Evolutionary conservation across 2,113 vertebrate species (phyloP).

Genomic region (Mesembrinibis cayennensis): DNA sequence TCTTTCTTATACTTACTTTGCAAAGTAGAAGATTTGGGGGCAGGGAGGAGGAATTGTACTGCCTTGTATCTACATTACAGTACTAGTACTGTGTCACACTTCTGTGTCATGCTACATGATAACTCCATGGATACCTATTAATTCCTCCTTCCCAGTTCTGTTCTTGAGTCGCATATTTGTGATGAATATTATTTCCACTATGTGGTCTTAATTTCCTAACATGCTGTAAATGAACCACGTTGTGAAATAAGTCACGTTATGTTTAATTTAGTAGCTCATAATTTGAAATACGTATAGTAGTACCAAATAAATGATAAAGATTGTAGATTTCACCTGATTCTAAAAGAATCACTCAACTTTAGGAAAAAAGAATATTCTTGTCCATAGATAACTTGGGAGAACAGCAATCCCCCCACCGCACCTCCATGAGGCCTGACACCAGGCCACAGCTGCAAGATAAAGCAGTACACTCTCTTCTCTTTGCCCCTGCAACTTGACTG

Average conservation of each 20-base stretch:
- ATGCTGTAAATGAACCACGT: slow-evolving; percentile 45
- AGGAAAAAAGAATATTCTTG: background rate
- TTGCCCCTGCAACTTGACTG: background rate
- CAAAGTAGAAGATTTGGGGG: background rate
- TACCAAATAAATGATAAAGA: background rate
- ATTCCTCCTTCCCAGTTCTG: background rate
- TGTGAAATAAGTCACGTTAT: slow-evolving; percentile 10
- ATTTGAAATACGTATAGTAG: background rate
- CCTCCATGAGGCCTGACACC: background rate
- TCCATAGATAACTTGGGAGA: background rate
- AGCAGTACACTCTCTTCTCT: background rate
- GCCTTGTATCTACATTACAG: background rate
- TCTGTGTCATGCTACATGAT: background rate
- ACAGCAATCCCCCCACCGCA: accelerated
- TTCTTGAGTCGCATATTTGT: background rate
- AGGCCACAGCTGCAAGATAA: background rate
- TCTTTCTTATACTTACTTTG: slow-evolving; percentile 2
- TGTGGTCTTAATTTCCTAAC: background rate
- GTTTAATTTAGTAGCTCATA: slow-evolving; percentile 18
- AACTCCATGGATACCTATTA: background rate
- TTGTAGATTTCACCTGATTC: background rate
- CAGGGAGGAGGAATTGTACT: background rate
- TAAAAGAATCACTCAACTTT: background rate
- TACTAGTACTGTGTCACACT: background rate
- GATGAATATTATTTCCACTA: background rate